A percentile compares a stretch with the other conserved stretches of the same genome.
Conservation (phyloP, 1,140 invertebrate genomes). For the Papilio dardanus region DNA sequence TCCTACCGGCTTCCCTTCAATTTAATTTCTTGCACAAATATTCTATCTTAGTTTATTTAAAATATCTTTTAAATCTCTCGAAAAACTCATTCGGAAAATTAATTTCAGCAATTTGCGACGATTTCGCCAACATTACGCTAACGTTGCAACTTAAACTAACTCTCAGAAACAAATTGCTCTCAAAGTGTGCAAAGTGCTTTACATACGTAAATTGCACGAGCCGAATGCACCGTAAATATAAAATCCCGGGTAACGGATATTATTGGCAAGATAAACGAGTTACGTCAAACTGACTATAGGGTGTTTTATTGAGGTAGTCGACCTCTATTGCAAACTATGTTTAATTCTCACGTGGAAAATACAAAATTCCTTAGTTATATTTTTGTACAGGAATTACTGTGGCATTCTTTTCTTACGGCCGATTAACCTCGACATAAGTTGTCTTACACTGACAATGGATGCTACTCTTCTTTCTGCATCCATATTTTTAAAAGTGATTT, state of each 20-base stretch:
- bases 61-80: neutral
- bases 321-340: neutral
- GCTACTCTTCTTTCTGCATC: too few relatives aligned
- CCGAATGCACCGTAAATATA: constrained; percentile 35
- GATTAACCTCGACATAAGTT: too few relatives aligned
- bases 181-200: constrained; percentile 30
- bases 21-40: neutral
- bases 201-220: constrained; percentile 36
- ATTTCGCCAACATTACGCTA: neutral
- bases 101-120: constrained; percentile 8
- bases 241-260: constrained; percentile 34
- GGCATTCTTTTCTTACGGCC: neutral
- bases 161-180: constrained; percentile 31
- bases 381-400: neutral
- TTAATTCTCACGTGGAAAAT: neutral
- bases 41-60: neutral
- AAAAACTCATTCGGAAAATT: neutral
- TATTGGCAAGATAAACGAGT: constrained; percentile 36
- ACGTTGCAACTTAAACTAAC: constrained; percentile 25
- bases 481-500: too few relatives aligned
- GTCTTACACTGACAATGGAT: too few relatives aligned
- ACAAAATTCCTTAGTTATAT: neutral
- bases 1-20: too few relatives aligned
- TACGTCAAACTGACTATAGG: constrained; percentile 1
- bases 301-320: constrained; percentile 23